phyloP scores from a whole-genome alignment of 53 echinoderm and acorn worm genomes.

The Holothuria scabra region DNA sequence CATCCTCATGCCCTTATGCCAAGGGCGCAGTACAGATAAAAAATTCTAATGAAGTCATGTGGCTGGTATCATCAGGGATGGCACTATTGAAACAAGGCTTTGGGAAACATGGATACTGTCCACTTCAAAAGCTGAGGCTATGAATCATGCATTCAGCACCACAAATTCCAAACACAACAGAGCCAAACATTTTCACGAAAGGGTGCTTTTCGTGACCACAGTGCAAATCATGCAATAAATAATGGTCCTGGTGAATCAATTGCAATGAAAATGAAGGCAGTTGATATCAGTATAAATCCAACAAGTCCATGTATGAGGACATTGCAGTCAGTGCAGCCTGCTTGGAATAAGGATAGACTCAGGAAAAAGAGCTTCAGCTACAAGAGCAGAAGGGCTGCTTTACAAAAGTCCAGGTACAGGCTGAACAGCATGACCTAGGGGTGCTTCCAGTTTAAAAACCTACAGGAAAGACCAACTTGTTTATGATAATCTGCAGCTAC shows the following conservation, averaged over 20 bases:
- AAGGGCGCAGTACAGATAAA: background rate
- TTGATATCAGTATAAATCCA: background rate
- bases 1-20: background rate
- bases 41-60: background rate
- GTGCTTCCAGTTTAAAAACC: too few relatives aligned
- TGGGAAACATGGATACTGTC: background rate
- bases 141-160: constrained; percentile 9
- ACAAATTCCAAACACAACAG: constrained; percentile 23
- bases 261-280: background rate
- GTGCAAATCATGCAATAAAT: too few relatives aligned
- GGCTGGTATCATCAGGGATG: background rate
- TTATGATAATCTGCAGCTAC: too few relatives aligned
- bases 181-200: constrained; percentile 26
- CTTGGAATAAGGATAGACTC: too few relatives aligned
- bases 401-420: too few relatives aligned
- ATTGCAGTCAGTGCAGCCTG: too few relatives aligned
- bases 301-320: too few relatives aligned
- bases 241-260: background rate
- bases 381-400: too few relatives aligned
- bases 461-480: too few relatives aligned
- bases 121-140: constrained; percentile 10
- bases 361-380: too few relatives aligned
- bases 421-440: too few relatives aligned
- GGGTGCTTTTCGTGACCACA: constrained; percentile 23
- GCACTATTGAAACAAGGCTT: background rate